A percentile compares a stretch with the other conserved stretches of the same genome.
These are phyloP conservation scores for Spicauda simplicius DNA, from an alignment of 2,888 invertebrate species.

Conservation along the genomic window DNA sequence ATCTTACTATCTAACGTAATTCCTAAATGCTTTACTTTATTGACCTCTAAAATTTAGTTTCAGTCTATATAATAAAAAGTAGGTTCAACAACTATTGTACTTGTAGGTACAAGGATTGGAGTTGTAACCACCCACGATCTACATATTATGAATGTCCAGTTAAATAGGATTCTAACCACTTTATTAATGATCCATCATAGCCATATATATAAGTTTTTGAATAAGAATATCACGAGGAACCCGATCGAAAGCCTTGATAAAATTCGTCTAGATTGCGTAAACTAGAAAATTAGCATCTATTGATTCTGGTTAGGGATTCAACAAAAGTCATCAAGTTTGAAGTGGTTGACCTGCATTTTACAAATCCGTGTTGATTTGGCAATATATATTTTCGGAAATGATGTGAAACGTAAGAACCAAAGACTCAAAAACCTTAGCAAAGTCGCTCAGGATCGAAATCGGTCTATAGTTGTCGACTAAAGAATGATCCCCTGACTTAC, in stretches of 20 bases:
- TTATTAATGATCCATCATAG: background rate
- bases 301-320: conserved; percentile 1
- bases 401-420: no score
- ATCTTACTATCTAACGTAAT: no score
- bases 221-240: conserved; percentile 12
- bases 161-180: conserved; percentile 1
- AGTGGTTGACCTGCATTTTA: conserved; percentile 7
- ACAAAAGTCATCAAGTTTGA: background rate
- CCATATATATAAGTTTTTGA: background rate
- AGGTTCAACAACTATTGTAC: no score
- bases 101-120: background rate
- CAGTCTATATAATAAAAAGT: background rate
- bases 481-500: no score
- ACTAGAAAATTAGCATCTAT: conserved; percentile 24
- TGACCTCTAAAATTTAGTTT: no score
- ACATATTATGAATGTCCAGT: background rate
- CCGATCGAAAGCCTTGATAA: conserved; percentile 32
- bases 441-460: no score
- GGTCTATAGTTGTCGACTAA: no score
- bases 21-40: no score
- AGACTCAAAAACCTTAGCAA: no score
- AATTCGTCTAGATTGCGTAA: conserved; percentile 35
- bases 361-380: conserved; percentile 36
- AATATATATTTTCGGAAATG: no score
- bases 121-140: background rate